phyloP scores from a whole-genome alignment of 1,140 invertebrate species.

The Tetragnatha versicolor region DNA sequence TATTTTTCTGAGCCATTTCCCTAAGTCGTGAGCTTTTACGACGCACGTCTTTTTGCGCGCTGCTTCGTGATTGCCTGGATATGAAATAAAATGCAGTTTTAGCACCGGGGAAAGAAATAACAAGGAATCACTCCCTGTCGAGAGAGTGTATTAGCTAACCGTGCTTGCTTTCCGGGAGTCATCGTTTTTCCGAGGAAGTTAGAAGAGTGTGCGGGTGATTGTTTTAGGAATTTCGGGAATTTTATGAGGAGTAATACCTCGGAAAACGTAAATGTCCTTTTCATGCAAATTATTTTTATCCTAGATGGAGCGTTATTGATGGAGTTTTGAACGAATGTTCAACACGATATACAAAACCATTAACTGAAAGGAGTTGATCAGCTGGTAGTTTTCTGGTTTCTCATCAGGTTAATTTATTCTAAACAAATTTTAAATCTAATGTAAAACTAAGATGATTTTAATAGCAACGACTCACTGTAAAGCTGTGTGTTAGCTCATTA shows the following conservation, averaged over 20 bases:
- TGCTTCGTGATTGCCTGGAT: background rate
- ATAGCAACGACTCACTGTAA: too few species aligned
- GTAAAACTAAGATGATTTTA: too few species aligned
- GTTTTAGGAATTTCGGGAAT: background rate
- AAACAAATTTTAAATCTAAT: too few species aligned
- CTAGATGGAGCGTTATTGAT: too few species aligned
- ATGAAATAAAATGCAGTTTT: slow-evolving; percentile 12
- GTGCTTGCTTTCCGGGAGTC: background rate
- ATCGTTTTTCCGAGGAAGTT: background rate
- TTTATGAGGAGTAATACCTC: background rate
- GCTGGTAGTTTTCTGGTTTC: too few species aligned
- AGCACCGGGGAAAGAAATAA: slow-evolving; percentile 1
- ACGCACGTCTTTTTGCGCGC: background rate
- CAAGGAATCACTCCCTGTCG: background rate
- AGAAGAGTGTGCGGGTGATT: background rate
- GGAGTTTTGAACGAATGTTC: too few species aligned
- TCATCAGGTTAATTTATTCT: too few species aligned
- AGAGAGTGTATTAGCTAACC: background rate
- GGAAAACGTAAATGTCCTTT: background rate
- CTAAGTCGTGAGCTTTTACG: slow-evolving; percentile 7
- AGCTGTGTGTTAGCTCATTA: too few species aligned
- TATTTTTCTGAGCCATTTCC: slow-evolving; percentile 7
- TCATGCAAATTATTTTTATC: too few species aligned
- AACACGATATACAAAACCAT: too few species aligned
- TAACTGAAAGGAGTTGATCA: too few species aligned